A percentile compares a stretch with the other conserved stretches of the same genome.
phyloP scores from a whole-genome alignment of 2,888 invertebrate genomes.

The Agonopterix arenella region DNA sequence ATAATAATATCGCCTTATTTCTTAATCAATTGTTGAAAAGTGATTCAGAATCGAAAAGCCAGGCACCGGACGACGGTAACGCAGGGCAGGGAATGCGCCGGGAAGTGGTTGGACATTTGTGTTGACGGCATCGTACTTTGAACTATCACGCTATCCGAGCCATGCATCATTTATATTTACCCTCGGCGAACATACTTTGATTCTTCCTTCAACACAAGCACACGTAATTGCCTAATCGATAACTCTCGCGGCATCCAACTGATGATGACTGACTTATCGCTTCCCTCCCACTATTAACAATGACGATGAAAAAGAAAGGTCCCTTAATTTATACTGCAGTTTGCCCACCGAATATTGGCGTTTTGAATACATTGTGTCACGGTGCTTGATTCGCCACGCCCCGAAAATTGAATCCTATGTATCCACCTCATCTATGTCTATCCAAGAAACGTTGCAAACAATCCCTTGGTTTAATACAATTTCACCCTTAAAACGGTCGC shows the following conservation, averaged over 20 bases:
- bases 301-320: conserved; percentile 54
- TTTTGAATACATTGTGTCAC: conserved; percentile 74
- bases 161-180: conserved; percentile 77
- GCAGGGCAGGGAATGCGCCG: conserved; percentile 44
- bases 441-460: conserved; percentile 40
- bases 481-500: conserved; percentile 21
- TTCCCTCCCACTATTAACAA: conserved; percentile 45
- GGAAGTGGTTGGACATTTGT: conserved; percentile 38
- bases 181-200: conserved; percentile 75
- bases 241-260: conserved; percentile 31
- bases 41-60: not conserved
- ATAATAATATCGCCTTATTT: not conserved
- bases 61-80: conserved; percentile 24
- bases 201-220: conserved; percentile 61
- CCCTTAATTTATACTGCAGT: conserved; percentile 66
- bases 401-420: conserved; percentile 73
- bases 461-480: conserved; percentile 16
- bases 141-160: conserved; percentile 78
- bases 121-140: conserved; percentile 61
- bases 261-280: conserved; percentile 37
- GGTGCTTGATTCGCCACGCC: conserved; percentile 75
- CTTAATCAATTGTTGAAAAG: not conserved
- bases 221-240: conserved; percentile 63
- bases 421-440: conserved; percentile 57
- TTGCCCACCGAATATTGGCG: conserved; percentile 64